Evolutionary conservation across 1,140 invertebrate species (phyloP).

Genomic region (Apis florea): DNA sequence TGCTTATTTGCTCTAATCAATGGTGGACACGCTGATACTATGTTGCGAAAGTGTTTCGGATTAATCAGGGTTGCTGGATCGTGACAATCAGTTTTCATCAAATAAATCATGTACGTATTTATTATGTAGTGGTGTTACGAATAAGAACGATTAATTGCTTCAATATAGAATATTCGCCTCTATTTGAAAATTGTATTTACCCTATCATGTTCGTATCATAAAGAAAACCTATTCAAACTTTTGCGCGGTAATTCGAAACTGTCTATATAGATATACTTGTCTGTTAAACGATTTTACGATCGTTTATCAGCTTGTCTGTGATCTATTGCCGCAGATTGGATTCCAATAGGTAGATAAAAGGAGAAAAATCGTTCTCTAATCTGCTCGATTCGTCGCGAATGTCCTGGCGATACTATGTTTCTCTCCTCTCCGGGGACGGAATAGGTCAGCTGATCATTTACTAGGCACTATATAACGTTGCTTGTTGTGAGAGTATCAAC

Average conservation of each 20-base stretch:
- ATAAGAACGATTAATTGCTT: background rate
- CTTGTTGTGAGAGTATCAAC: conserved; percentile 67
- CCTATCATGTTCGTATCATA: background rate
- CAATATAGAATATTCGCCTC: background rate
- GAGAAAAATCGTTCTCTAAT: conserved; percentile 15
- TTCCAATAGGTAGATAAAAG: background rate
- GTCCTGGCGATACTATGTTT: background rate
- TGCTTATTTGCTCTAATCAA: background rate
- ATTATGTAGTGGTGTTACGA: background rate
- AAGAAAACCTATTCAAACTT: conserved; percentile 2
- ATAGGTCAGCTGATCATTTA: conserved; percentile 64
- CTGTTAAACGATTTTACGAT: conserved; percentile 18
- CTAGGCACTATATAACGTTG: conserved; percentile 55
- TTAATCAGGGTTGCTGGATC: conserved; percentile 30
- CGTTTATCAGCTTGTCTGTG: background rate
- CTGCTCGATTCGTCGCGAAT: conserved; percentile 1
- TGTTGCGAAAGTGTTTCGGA: conserved; percentile 23
- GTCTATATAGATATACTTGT: too few relatives aligned
- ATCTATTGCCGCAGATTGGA: conserved; percentile 1
- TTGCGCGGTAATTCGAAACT: conserved; percentile 3
- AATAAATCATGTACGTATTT: conserved; percentile 27
- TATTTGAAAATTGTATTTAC: too few relatives aligned
- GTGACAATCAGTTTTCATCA: conserved; percentile 7
- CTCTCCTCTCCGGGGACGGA: conserved; percentile 14
- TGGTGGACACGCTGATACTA: conserved; percentile 23